A percentile compares a stretch with the other conserved stretches of the same genome.
phyloP scores from a whole-genome alignment of 1,140 invertebrate species.

The Drosophila arizonae region DNA sequence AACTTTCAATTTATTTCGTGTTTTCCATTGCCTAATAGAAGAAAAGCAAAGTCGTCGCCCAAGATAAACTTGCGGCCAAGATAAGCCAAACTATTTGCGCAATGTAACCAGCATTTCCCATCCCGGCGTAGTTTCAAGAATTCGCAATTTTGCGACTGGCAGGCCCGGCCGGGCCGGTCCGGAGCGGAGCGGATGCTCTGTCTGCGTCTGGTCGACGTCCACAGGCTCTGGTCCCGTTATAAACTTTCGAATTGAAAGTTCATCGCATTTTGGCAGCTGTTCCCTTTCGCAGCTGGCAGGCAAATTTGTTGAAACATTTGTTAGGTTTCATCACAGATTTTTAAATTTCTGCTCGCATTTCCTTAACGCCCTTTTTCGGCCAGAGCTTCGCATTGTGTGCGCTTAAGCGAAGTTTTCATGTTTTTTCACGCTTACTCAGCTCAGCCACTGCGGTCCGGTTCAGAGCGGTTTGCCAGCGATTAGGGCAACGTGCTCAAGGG shows the following conservation, averaged over 20 bases:
- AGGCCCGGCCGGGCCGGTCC: neutral
- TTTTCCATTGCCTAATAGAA: constrained; percentile 62
- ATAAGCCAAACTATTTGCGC: constrained; percentile 63
- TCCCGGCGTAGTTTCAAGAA: neutral
- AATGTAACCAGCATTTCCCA: neutral
- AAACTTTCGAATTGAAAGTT: constrained; percentile 74
- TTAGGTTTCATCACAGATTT: neutral
- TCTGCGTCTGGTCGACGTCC: neutral
- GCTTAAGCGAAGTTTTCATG: constrained; percentile 30
- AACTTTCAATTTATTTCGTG: constrained; percentile 69
- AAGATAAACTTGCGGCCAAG: constrained; percentile 46
- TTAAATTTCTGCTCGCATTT: constrained; percentile 1
- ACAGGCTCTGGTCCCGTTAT: neutral
- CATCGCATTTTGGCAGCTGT: constrained; percentile 49
- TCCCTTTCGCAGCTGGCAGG: constrained; percentile 16
- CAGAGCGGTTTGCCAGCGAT: constrained; percentile 15
- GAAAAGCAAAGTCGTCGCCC: constrained; percentile 41
- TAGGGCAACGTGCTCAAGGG: constrained; percentile 63
- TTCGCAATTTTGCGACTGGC: neutral
- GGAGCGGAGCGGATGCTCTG: neutral
- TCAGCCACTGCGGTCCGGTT: no score
- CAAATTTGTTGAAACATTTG: constrained; percentile 32
- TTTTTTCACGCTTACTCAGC: constrained; percentile 30
- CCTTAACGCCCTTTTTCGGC: neutral
- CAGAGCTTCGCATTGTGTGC: neutral